Base-by-base conservation (phyloP, 1,140 invertebrate genomes). In the Bombus affinis region DNA sequence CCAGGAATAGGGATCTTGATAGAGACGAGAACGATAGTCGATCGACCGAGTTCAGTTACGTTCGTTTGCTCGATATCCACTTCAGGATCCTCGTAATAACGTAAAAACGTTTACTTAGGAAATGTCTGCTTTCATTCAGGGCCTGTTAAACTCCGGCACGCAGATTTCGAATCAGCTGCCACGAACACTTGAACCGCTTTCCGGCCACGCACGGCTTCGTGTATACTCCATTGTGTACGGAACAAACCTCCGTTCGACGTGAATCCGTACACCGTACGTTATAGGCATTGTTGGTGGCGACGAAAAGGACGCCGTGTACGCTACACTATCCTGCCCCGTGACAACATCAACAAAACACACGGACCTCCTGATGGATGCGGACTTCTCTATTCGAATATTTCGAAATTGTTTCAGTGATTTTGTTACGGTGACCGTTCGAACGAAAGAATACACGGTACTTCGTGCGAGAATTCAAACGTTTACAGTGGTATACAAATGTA, bases 51-150 rank as follows among this genome's bases (percentile, higher is more conserved):
- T 74, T 88, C 90, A 90, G 89, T 90, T 91, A 88, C 89, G 90
- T 92, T 89, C 85, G 91, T 91, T 90, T 92, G 89, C 92, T 92
- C 92, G 94, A 93, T 93, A 94, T 93, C 92, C 91, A 92, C 92
- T 94, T 90, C 90, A 88, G 89, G 89, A 92, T 93, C 92, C 90
- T 74, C 86, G 87, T 93, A 94, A 94, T 93, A 92, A 92, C 90
- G 87, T 93, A 94, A 95, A 95, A 95, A 95, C 94, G 92, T 94
- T 95, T 94, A 89, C 88, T 86, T 77, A 90, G 92, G 88, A 71
- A 90, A 89, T 81, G 81, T 86, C 83, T 66, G 70, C 68, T 83
- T 57, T 83, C 68, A 59, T 84, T 65, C 9, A n/a, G 25, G 57
- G 12, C 47, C 47, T 53, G 47, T 53, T 53, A 53, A 53, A 53